Base-by-base conservation (phyloP, 2,113 vertebrate species). In the Oncorhynchus clarkii region DNA sequence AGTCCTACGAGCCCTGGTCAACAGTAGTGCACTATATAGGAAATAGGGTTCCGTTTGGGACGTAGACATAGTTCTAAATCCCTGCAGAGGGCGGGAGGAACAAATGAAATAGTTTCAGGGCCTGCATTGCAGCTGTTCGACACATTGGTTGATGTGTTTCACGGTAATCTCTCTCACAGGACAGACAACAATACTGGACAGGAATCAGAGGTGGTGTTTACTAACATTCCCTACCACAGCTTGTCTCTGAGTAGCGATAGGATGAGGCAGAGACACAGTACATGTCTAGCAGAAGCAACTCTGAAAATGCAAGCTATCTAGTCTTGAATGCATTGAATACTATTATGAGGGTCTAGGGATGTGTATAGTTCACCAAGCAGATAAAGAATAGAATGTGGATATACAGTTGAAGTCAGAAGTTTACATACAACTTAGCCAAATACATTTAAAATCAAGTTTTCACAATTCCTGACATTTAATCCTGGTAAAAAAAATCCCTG, bases 21-120 rank as follows among this genome's bases (percentile, higher is more conserved):
- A 34, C 5, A 34, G 31, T 6, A 34, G 31, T 34, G 5, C 31
- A 34, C 31, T 34, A 34, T 6, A 34, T 34, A 34, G 31, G 31
- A 6, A 34, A 6, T 34, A 34, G 31, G 31, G 5, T 39, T 8
- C 34, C 34, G 9, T 39, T 39, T 39, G 39, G 39, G 39, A 9
- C 2, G 0, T 9, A 39, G 34, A 9, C 39, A 65, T 34, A 79
- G 54, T 76, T 78, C 45, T 71, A 79, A 39, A 82, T 86, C 73
- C 81, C 72, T 67, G 73, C 75, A 22, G 75, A 54, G 62, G 62
- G 72, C 68, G 29, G 62, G 64, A 82, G 79, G 87, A 83, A 88
- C 81, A 85, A 88, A 91, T 91, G 82, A 88, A 91, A 91, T 86
- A 86, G 84, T 90, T 91, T 77, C 0, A 70, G 70, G 69, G 85